Conservation (phyloP, 2,888 invertebrate species). For the Rhagonycha fulva region DNA sequence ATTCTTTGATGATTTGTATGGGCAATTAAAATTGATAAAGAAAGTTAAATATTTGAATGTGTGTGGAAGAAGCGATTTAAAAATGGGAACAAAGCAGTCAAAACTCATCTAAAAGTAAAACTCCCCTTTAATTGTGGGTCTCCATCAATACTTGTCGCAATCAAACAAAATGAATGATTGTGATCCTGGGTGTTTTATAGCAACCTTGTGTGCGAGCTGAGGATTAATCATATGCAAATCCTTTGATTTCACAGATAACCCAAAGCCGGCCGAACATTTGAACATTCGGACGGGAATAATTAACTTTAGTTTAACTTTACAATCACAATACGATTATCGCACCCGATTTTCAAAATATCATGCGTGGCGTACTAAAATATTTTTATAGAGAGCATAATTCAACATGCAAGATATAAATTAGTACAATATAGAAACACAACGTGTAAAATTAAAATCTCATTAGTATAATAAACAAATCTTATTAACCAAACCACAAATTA, state of each 20-base stretch:
- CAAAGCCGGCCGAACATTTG: constrained; percentile 26
- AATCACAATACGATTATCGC: constrained; percentile 19
- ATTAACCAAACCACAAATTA: not conserved
- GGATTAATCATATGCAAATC: constrained; percentile 52
- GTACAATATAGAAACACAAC: not conserved
- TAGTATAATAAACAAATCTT: not conserved
- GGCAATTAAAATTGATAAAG: not conserved
- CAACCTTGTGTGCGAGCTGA: constrained; percentile 44
- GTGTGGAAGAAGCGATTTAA: constrained; percentile 4
- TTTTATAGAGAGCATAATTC: not conserved
- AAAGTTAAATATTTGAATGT: not conserved
- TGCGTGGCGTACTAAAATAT: not conserved
- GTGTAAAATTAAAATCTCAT: constrained; percentile 1
- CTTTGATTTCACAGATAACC: constrained; percentile 34
- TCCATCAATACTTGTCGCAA: constrained; percentile 45
- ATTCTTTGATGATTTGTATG: not conserved
- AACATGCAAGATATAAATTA: constrained; percentile 4
- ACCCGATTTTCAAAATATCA: constrained; percentile 9
- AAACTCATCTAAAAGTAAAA: constrained; percentile 15
- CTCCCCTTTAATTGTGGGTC: constrained; percentile 31
- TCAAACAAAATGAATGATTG: constrained; percentile 45
- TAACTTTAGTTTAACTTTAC: constrained; percentile 26
- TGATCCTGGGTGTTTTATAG: constrained; percentile 45
- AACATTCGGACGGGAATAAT: constrained; percentile 32
- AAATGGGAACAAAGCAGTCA: constrained; percentile 6